Evolutionary conservation across 2,113 vertebrate genomes (phyloP).

Genomic region (Limnothrissa miodon): DNA sequence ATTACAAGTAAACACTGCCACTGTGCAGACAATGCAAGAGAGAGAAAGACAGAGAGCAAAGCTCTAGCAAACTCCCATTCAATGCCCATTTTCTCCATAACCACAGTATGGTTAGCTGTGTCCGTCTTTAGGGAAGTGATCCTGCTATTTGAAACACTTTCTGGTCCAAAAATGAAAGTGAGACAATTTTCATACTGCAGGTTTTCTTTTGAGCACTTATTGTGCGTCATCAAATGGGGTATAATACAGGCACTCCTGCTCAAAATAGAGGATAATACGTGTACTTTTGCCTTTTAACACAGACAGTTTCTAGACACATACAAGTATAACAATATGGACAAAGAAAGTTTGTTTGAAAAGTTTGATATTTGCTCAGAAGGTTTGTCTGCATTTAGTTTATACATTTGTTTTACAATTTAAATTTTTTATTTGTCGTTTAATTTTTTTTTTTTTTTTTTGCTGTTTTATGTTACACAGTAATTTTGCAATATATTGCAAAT

Average conservation of each 20-base stretch:
- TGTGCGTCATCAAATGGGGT: constrained; percentile 3
- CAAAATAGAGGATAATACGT: neutral
- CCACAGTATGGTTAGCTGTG: neutral
- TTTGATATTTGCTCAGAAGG: neutral
- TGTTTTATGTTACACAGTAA: neutral
- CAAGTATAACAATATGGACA: neutral
- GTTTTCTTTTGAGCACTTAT: neutral
- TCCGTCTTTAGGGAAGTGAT: neutral
- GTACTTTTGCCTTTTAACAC: neutral
- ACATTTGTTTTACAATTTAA: neutral
- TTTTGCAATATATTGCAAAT: neutral
- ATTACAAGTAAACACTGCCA: constrained; percentile 67
- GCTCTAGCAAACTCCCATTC: constrained; percentile 21
- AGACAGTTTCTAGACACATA: neutral
- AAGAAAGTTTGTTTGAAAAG: neutral
- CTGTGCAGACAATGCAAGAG: constrained; percentile 54
- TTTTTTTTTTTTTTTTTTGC: neutral
- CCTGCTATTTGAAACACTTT: constrained; percentile 11
- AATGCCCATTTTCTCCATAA: neutral
- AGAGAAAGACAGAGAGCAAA: constrained; percentile 26
- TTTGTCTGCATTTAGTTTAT: neutral
- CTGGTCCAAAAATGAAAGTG: neutral
- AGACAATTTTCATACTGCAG: constrained; percentile 4
- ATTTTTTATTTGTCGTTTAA: too few relatives aligned
- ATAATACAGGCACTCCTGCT: neutral